A percentile compares a stretch with the other conserved stretches of the same genome.
Conservation (phyloP, 2,797 vertebrate genomes). For the Orientallactaga sibirica region DNA sequence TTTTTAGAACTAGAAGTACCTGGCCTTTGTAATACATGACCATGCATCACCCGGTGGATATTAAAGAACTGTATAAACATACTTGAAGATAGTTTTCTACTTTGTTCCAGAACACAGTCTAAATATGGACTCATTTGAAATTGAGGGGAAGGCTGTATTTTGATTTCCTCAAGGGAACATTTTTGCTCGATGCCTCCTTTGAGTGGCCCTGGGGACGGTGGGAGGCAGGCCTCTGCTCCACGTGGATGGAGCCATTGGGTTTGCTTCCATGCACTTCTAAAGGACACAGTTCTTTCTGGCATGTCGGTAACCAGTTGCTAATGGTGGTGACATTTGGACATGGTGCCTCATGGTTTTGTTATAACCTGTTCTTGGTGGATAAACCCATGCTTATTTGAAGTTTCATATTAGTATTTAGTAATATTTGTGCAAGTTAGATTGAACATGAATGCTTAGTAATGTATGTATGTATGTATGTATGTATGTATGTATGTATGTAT, state of each 20-base stretch:
- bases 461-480: too few species aligned
- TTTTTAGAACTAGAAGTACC: conserved; percentile 83
- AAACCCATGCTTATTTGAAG: neutral
- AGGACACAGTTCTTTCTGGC: neutral
- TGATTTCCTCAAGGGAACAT: neutral
- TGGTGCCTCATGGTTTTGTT: neutral
- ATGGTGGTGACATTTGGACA: neutral
- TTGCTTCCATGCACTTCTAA: neutral
- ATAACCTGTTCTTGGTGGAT: neutral
- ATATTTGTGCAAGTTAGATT: conserved; percentile 5
- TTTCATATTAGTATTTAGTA: neutral
- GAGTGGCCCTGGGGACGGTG: neutral
- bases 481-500: neutral
- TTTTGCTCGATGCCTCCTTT: neutral
- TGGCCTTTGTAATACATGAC: conserved; percentile 70
- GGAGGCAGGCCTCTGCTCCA: neutral
- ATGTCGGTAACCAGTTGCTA: neutral
- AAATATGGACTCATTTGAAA: conserved; percentile 76
- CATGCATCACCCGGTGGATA: conserved; percentile 77
- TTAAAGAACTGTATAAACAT: conserved; percentile 78
- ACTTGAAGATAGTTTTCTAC: conserved; percentile 68
- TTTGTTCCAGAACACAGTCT: conserved; percentile 70
- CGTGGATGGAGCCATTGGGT: neutral
- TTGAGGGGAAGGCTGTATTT: conserved; percentile 18
- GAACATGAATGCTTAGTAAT: neutral